phyloP scores from a whole-genome alignment of 2,113 vertebrate genomes.

The Serinus canaria region DNA sequence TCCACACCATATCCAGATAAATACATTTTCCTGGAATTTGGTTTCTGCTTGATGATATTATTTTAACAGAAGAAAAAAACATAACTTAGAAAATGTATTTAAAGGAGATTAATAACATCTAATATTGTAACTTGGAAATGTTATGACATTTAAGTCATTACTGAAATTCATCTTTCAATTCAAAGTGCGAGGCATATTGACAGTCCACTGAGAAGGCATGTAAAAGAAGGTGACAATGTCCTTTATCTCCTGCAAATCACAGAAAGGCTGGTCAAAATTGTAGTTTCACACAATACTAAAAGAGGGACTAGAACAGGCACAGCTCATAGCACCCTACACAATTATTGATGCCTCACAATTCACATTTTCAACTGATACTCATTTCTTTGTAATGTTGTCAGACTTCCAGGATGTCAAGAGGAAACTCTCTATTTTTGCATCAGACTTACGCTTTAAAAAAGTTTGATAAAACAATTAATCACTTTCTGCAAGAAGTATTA shows the following conservation, averaged over 20 bases:
- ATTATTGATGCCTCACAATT: not conserved
- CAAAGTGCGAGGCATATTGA: not conserved
- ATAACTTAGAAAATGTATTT: not conserved
- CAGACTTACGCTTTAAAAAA: not conserved
- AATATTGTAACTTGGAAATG: not conserved
- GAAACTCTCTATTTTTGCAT: not conserved
- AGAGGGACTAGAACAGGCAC: not conserved
- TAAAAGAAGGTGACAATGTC: not conserved
- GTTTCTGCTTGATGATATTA: slow-evolving; percentile 73
- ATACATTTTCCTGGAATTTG: slow-evolving; percentile 81
- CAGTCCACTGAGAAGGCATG: not conserved
- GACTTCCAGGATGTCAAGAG: not conserved
- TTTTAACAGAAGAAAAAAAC: slow-evolving; percentile 6
- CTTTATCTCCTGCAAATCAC: not conserved
- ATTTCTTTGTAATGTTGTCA: not conserved
- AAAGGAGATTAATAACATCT: not conserved
- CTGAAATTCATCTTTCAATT: not conserved
- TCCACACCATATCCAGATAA: slow-evolving; percentile 96
- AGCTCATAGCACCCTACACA: not conserved
- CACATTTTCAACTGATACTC: not conserved
- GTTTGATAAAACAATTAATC: not conserved
- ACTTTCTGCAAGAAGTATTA: not conserved
- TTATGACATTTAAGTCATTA: not conserved
- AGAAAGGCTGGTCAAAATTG: not conserved
- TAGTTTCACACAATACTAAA: not conserved